phyloP scores from a whole-genome alignment of 2,797 vertebrate species.

The Oryzias sinensis region DNA sequence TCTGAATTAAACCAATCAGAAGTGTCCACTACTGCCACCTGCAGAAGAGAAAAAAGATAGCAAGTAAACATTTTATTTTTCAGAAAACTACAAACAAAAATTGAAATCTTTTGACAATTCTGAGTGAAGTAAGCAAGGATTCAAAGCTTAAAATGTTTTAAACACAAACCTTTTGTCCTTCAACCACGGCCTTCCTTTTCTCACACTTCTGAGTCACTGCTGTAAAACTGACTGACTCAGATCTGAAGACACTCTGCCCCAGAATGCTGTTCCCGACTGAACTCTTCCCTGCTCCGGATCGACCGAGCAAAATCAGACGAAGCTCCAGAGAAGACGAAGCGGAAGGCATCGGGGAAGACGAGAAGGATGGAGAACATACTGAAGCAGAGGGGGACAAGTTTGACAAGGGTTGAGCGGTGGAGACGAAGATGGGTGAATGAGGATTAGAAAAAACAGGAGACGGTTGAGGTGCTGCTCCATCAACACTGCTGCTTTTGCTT shows the following conservation, averaged over 20 bases:
- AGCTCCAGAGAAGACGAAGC: conserved; percentile 55
- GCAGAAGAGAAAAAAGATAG: conserved; percentile 22
- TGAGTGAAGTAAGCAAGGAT: not conserved
- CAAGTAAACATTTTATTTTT: not conserved
- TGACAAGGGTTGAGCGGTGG: conserved; percentile 4
- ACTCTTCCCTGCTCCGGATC: conserved; percentile 76
- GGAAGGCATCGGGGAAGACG: not conserved
- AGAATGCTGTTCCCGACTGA: conserved; percentile 71
- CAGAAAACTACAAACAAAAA: not conserved
- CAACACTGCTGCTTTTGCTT: conserved; percentile 63
- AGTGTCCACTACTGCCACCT: conserved; percentile 78
- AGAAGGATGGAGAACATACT: not conserved
- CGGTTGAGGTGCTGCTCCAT: conserved; percentile 31
- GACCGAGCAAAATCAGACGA: conserved; percentile 76
- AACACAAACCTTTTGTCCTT: conserved; percentile 60
- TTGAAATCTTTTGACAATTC: not conserved
- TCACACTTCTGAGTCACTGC: conserved; percentile 62
- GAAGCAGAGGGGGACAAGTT: conserved; percentile 15
- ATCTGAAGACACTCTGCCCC: conserved; percentile 61
- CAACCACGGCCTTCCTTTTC: conserved; percentile 64
- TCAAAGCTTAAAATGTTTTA: not conserved
- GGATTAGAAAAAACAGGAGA: conserved; percentile 28
- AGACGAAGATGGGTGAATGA: conserved; percentile 21
- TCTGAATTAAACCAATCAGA: conserved; percentile 78
- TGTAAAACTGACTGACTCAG: conserved; percentile 35